These are phyloP conservation scores for Drosophila rellima DNA, from an alignment of 2,888 invertebrate genomes.

Conservation along the genomic window DNA sequence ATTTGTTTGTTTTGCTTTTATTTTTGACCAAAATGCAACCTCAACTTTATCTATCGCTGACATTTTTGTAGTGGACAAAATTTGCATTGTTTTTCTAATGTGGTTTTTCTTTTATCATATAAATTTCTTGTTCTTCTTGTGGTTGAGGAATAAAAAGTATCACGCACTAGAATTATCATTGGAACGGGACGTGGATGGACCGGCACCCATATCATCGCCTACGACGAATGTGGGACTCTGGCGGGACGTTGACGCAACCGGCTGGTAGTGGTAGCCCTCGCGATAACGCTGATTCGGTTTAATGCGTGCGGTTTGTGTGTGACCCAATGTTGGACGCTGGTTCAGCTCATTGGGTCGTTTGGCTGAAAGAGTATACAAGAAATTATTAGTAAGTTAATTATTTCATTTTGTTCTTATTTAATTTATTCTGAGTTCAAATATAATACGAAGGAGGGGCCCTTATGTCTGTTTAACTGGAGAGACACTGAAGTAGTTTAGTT, in stretches of 20 bases:
- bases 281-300: slow-evolving; percentile 86
- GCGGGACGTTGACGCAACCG: slow-evolving; percentile 87
- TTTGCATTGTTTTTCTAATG: slow-evolving; percentile 38
- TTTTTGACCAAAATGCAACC: slow-evolving; percentile 76
- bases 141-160: slow-evolving; percentile 86
- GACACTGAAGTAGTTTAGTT: too few relatives aligned
- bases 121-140: slow-evolving; percentile 68
- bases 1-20: slow-evolving; percentile 46
- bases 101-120: slow-evolving; percentile 54
- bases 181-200: slow-evolving; percentile 86
- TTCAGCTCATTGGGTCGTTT: slow-evolving; percentile 86
- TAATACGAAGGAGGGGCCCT: too few relatives aligned
- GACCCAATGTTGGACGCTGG: slow-evolving; percentile 86
- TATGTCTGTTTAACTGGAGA: too few relatives aligned
- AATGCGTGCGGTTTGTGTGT: slow-evolving; percentile 85
- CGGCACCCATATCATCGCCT: slow-evolving; percentile 85
- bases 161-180: slow-evolving; percentile 86
- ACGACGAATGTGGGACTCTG: slow-evolving; percentile 86
- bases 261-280: slow-evolving; percentile 86
- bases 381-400: neutral
- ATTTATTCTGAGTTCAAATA: too few relatives aligned
- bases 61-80: slow-evolving; percentile 57
- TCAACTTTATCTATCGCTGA: slow-evolving; percentile 52
- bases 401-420: too few relatives aligned
- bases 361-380: slow-evolving; percentile 66